Percentiles rank a stretch among this genome's conserved stretches.
Evolutionary conservation across 2,888 invertebrate genomes (phyloP).

Genomic region (Aspidiotus destructor): DNA sequence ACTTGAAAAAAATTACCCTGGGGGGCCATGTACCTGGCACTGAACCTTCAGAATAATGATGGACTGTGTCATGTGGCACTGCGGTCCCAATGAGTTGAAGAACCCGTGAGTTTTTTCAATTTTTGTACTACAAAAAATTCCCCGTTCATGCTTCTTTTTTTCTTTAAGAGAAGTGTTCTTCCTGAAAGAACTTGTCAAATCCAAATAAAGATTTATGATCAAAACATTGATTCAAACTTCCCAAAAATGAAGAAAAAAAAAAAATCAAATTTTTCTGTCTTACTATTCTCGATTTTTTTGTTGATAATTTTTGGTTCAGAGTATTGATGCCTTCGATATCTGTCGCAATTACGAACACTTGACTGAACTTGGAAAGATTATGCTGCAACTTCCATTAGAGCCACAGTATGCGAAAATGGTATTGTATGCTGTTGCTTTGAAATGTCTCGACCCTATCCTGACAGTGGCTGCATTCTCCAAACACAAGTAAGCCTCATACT

Average conservation of each 20-base stretch:
- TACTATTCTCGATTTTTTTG: background rate
- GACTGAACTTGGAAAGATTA: conserved; percentile 73
- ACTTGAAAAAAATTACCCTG: too few species aligned
- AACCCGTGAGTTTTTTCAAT: too few species aligned
- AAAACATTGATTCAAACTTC: background rate
- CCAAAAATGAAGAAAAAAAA: background rate
- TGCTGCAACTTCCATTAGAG: conserved; percentile 85
- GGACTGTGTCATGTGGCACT: too few species aligned
- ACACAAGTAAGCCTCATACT: conserved; percentile 14
- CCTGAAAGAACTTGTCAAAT: too few species aligned
- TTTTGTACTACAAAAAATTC: too few species aligned
- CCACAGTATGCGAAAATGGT: conserved; percentile 87
- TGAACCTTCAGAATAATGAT: too few species aligned
- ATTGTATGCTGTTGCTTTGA: conserved; percentile 76
- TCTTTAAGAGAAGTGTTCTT: too few species aligned
- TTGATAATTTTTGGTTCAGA: conserved; percentile 47
- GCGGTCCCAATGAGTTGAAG: too few species aligned
- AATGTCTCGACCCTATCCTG: conserved; percentile 84
- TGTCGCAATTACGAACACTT: conserved; percentile 58
- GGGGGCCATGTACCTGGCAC: too few species aligned
- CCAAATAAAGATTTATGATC: too few species aligned
- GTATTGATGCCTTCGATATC: conserved; percentile 73
- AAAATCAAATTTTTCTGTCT: background rate
- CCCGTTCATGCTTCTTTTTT: too few species aligned
- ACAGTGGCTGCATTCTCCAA: conserved; percentile 59